A percentile compares a stretch with the other conserved stretches of the same genome.
Evolutionary conservation across 2,797 vertebrate species (phyloP).

Genomic region (Pangasius larnaudii): DNA sequence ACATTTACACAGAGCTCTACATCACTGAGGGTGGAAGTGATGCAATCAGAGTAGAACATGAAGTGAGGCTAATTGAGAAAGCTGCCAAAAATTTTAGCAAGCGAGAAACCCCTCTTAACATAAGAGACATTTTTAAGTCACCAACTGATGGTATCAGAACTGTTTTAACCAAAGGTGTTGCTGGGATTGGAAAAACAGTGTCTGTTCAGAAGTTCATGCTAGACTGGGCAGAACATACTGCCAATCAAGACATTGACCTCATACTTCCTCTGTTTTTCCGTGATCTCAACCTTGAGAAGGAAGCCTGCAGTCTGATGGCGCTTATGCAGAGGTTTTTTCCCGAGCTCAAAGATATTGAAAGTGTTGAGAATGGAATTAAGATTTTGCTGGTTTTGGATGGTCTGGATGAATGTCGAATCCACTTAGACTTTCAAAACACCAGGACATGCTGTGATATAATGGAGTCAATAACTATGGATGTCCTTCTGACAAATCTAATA

Average conservation of each 20-base stretch:
- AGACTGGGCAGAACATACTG: slow-evolving; percentile 36
- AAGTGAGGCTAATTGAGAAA: slow-evolving; percentile 37
- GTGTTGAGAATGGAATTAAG: slow-evolving; percentile 11
- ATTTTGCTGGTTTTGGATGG: slow-evolving; percentile 48
- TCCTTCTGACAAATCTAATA: slow-evolving; percentile 50
- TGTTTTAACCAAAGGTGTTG: slow-evolving; percentile 42
- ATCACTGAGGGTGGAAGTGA: slow-evolving; percentile 31
- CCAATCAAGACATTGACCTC: slow-evolving; percentile 38
- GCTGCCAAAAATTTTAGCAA: slow-evolving; percentile 6
- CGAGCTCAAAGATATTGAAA: slow-evolving; percentile 31
- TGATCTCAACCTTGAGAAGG: slow-evolving; percentile 33
- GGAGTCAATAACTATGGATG: slow-evolving; percentile 21
- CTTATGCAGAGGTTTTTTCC: slow-evolving; percentile 24
- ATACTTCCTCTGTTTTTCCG: slow-evolving; percentile 41
- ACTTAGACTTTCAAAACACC: slow-evolving; percentile 44
- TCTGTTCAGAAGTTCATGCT: slow-evolving; percentile 49
- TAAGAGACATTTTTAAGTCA: slow-evolving; percentile 42
- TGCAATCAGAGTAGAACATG: slow-evolving; percentile 37
- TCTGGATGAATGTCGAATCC: slow-evolving; percentile 31
- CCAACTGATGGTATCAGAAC: slow-evolving; percentile 13
- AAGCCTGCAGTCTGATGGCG: slow-evolving; percentile 28
- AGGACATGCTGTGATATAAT: slow-evolving; percentile 15
- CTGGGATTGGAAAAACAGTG: slow-evolving; percentile 44
- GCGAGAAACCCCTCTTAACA: neutral
- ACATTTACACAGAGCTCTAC: slow-evolving; percentile 43